Evolutionary conservation across 2,797 vertebrate species (phyloP).

Genomic region (Danio choprae): DNA sequence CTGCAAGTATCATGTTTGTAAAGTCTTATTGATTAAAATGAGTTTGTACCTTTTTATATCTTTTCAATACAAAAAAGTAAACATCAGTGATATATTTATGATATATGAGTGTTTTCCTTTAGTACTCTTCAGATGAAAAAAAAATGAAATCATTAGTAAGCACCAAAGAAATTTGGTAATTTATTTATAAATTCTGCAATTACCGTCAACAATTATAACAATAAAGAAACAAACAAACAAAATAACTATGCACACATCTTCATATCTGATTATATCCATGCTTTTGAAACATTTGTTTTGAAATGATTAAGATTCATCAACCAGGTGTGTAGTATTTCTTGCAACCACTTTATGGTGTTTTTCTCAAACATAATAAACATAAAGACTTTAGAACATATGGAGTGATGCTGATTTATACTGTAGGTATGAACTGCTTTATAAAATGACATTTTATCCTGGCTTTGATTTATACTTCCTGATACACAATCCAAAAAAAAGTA

Average conservation of each 20-base stretch:
- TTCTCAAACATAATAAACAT: slow-evolving; percentile 1
- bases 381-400: neutral
- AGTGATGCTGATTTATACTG: neutral
- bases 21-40: slow-evolving; percentile 8
- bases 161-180: neutral
- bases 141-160: neutral
- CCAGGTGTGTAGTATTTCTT: neutral
- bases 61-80: neutral
- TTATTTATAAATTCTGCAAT: slow-evolving; percentile 5
- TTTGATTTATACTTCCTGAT: neutral
- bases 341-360: too few species aligned
- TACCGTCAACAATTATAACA: too few species aligned
- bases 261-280: neutral
- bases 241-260: neutral
- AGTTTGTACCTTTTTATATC: slow-evolving; percentile 26
- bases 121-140: neutral
- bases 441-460: slow-evolving; percentile 8
- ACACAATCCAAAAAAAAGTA: neutral
- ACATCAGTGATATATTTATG: neutral
- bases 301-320: neutral
- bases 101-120: neutral
- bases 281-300: neutral
- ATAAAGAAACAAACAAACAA: neutral
- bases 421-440: neutral
- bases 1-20: slow-evolving; percentile 13